Percentiles rank a stretch among this genome's conserved stretches.
Conservation (phyloP, 2,797 vertebrate species). For the Cossypha caffra region DNA sequence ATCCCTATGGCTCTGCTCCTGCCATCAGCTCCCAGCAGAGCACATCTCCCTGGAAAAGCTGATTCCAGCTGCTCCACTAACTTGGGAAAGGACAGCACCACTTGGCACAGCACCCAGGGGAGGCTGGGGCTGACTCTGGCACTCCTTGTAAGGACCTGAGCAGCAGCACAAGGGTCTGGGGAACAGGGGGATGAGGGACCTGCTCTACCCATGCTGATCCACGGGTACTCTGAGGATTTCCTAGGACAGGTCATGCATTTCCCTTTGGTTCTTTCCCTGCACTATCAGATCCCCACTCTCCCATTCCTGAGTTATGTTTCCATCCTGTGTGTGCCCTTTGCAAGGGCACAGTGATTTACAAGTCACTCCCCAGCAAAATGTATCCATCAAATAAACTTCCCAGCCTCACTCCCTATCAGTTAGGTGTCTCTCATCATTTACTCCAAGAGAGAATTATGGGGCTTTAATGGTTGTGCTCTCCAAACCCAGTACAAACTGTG, state of each 20-base stretch:
- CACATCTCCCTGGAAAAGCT: background rate
- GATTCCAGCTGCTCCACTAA: background rate
- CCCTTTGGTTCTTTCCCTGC: background rate
- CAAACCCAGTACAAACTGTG: background rate
- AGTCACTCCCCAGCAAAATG: background rate
- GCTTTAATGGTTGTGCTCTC: background rate
- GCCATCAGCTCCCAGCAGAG: background rate
- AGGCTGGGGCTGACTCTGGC: background rate
- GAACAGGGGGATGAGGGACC: background rate
- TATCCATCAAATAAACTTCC: constrained; percentile 35
- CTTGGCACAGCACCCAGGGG: background rate
- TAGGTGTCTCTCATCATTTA: background rate
- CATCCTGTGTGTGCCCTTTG: background rate
- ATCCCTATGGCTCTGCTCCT: background rate
- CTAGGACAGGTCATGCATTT: background rate
- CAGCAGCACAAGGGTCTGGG: background rate
- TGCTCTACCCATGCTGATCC: background rate
- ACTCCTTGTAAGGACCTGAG: background rate
- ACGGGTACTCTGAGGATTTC: background rate
- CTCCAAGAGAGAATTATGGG: background rate
- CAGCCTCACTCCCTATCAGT: background rate
- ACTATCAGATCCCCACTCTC: background rate
- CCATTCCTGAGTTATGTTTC: background rate
- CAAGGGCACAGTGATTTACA: constrained; percentile 21
- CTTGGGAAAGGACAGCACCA: background rate